These are phyloP conservation scores for Phengaris arion DNA, from an alignment of 2,888 invertebrate genomes.

Conservation along the genomic window DNA sequence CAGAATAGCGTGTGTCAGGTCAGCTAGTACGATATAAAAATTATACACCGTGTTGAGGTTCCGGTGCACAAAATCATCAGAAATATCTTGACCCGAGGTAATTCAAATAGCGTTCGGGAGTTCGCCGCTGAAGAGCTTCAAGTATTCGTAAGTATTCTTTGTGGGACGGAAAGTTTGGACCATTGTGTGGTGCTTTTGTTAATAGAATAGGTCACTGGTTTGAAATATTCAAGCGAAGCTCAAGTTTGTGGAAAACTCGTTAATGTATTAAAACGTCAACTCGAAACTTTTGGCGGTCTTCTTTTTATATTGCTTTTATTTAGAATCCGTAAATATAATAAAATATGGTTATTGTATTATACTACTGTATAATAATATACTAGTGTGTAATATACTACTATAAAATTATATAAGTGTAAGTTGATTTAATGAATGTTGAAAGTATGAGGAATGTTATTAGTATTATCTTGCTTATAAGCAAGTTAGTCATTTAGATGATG, in stretches of 20 bases:
- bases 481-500: no score
- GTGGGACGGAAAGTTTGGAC: conserved; percentile 16
- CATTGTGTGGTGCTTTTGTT: conserved; percentile 20
- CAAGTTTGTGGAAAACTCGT: conserved; percentile 21
- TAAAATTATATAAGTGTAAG: no score
- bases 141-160: conserved; percentile 27
- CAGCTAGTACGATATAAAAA: no score
- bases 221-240: conserved; percentile 5
- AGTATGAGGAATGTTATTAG: no score
- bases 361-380: no score
- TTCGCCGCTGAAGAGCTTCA: conserved; percentile 10
- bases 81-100: conserved; percentile 19
- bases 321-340: no score
- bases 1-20: no score
- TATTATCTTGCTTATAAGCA: no score
- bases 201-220: conserved; percentile 23
- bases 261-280: conserved; percentile 21
- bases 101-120: conserved; percentile 18
- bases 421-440: no score
- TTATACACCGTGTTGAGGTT: not conserved
- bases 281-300: not conserved
- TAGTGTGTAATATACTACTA: no score
- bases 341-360: no score
- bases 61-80: not conserved
- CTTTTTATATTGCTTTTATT: not conserved